These are phyloP conservation scores for Diuraphis noxia DNA, from an alignment of 1,140 invertebrate genomes.

Conservation along the genomic window DNA sequence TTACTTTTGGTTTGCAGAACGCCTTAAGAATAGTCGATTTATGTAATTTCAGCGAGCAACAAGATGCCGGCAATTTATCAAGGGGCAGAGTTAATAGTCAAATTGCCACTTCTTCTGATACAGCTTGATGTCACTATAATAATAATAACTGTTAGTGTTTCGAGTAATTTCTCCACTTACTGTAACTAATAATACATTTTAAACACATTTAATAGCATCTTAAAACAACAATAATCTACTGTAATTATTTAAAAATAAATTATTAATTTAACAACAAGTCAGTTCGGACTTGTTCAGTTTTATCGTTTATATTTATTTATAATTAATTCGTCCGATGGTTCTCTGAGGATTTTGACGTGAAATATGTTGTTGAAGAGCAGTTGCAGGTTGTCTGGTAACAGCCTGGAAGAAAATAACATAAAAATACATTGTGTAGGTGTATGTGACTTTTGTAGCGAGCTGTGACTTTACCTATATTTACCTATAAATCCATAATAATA, in stretches of 20 bases:
- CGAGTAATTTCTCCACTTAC: neutral
- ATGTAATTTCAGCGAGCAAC: neutral
- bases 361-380: neutral
- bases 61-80: neutral
- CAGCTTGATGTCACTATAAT: neutral
- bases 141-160: neutral
- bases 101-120: neutral
- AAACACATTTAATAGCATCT: neutral
- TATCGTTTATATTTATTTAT: neutral
- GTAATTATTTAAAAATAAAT: neutral
- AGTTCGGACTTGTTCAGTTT: neutral
- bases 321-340: neutral
- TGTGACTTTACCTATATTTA: too few relatives aligned
- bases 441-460: too few relatives aligned
- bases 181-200: neutral
- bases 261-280: neutral
- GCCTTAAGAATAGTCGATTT: neutral
- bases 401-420: neutral
- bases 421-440: neutral
- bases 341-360: neutral
- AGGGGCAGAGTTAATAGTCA: neutral
- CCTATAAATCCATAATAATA: too few relatives aligned
- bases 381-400: slow-evolving; percentile 22
- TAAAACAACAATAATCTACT: too few relatives aligned
- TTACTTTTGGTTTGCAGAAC: neutral